A percentile compares a stretch with the other conserved stretches of the same genome.
Evolutionary conservation across 2,888 invertebrate species (phyloP).

Genomic region (Pediacus dermestoides): DNA sequence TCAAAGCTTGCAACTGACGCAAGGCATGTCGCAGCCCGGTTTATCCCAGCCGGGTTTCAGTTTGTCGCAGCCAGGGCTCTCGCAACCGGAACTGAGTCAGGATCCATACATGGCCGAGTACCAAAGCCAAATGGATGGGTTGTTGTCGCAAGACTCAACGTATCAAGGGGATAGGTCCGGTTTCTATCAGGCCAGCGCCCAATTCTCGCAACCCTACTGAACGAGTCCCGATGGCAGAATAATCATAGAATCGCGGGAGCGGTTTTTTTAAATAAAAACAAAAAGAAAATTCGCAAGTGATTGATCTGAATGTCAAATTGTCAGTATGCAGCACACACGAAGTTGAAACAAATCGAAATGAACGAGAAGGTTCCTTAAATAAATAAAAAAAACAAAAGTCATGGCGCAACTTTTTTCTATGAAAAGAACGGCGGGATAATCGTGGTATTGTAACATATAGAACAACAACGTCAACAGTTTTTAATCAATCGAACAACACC

Average conservation of each 20-base stretch:
- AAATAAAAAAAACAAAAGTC: too few species aligned
- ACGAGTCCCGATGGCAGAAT: slow-evolving; percentile 38
- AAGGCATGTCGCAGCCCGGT: slow-evolving; percentile 72
- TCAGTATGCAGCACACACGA: slow-evolving; percentile 42
- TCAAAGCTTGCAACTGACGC: slow-evolving; percentile 71
- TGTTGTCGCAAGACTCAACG: slow-evolving; percentile 79
- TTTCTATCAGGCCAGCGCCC: slow-evolving; percentile 60
- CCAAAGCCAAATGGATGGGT: slow-evolving; percentile 91
- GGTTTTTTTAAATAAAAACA: slow-evolving; percentile 32
- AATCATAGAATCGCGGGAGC: slow-evolving; percentile 45
- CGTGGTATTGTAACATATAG: too few species aligned
- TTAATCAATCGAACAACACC: too few species aligned
- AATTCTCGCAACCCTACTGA: slow-evolving; percentile 68
- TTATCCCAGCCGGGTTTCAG: slow-evolving; percentile 65
- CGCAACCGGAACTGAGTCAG: slow-evolving; percentile 72
- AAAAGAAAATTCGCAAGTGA: slow-evolving; percentile 44
- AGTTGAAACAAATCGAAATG: slow-evolving; percentile 28
- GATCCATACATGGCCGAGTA: slow-evolving; percentile 83
- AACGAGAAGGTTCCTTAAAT: slow-evolving; percentile 6
- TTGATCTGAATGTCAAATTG: slow-evolving; percentile 42
- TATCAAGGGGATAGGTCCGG: slow-evolving; percentile 53
- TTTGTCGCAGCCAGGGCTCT: slow-evolving; percentile 64
- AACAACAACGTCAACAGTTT: too few species aligned
- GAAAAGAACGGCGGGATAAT: too few species aligned
- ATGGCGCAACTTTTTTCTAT: too few species aligned